Percentiles rank a stretch among this genome's conserved stretches.
These are phyloP conservation scores for Pelecanoides urinatrix DNA, from an alignment of 2,113 vertebrate genomes.

Conservation along the genomic window DNA sequence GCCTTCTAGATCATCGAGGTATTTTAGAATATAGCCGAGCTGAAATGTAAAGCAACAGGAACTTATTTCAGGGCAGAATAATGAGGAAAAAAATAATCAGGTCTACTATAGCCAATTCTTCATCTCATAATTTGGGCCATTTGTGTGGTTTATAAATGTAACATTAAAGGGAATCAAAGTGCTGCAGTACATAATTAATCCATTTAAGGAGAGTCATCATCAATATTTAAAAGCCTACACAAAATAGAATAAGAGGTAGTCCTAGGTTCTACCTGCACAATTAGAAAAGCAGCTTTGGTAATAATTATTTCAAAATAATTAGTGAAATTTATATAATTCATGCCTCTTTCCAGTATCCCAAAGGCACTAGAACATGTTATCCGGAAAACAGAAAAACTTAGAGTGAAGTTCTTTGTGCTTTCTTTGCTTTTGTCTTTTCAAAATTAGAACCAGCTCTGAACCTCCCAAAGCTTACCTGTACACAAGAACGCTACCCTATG, in stretches of 20 bases:
- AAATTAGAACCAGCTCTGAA: neutral
- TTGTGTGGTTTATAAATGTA: conserved; percentile 52
- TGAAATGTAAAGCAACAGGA: neutral
- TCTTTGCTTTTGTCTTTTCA: neutral
- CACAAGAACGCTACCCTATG: neutral
- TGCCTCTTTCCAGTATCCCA: neutral
- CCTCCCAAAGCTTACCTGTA: neutral
- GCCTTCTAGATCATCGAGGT: neutral
- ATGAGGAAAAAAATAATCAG: neutral
- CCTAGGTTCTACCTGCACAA: neutral
- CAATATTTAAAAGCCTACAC: conserved; percentile 33
- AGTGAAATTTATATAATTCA: neutral
- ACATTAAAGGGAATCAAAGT: conserved; percentile 35
- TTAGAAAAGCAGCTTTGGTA: neutral
- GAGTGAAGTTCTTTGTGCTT: neutral
- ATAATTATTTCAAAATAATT: conserved; percentile 31
- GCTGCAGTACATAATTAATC: conserved; percentile 37
- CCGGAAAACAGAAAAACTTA: neutral
- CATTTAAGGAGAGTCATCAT: conserved; percentile 5
- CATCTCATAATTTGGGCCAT: neutral
- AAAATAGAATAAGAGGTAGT: neutral
- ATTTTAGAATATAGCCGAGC: neutral
- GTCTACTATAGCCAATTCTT: neutral
- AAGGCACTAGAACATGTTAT: neutral
- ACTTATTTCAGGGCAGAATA: neutral